A percentile compares a stretch with the other conserved stretches of the same genome.
Conservation (phyloP, 2,113 vertebrate species). For the Pollachius pollachius region DNA sequence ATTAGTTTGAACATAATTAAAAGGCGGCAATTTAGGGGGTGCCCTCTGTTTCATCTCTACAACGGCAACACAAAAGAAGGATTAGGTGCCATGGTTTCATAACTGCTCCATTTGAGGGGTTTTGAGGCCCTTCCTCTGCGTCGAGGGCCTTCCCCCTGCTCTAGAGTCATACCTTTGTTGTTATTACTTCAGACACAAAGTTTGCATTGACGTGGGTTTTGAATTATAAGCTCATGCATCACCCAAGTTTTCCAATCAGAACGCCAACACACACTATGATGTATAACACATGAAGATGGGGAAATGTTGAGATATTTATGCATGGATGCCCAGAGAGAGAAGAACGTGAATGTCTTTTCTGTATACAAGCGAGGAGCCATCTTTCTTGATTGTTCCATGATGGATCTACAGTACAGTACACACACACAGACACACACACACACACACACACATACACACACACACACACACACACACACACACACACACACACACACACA, state of each 20-base stretch:
- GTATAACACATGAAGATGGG: background rate
- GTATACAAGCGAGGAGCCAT: background rate
- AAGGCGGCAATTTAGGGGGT: background rate
- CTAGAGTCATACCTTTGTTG: background rate
- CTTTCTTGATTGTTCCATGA: background rate
- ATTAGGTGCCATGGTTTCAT: constrained; percentile 43
- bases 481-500: no score
- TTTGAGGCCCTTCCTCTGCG: constrained; percentile 6
- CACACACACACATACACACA: no score
- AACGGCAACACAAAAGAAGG: constrained; percentile 26
- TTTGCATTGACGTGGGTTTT: background rate
- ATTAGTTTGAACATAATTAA: constrained; percentile 19
- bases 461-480: no score
- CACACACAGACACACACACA: background rate
- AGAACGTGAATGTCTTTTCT: background rate
- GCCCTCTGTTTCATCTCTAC: constrained; percentile 7
- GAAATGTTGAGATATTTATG: background rate
- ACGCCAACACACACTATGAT: background rate
- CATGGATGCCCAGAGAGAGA: background rate
- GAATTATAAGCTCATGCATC: background rate
- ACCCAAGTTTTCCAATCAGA: background rate
- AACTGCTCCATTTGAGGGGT: constrained; percentile 14
- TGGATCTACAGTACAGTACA: background rate
- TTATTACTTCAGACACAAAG: constrained; percentile 4
- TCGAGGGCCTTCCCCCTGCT: constrained; percentile 1